Percentiles rank a stretch among this genome's conserved stretches.
Evolutionary conservation across 1,140 invertebrate species (phyloP).

Genomic region (Dryas iulia): DNA sequence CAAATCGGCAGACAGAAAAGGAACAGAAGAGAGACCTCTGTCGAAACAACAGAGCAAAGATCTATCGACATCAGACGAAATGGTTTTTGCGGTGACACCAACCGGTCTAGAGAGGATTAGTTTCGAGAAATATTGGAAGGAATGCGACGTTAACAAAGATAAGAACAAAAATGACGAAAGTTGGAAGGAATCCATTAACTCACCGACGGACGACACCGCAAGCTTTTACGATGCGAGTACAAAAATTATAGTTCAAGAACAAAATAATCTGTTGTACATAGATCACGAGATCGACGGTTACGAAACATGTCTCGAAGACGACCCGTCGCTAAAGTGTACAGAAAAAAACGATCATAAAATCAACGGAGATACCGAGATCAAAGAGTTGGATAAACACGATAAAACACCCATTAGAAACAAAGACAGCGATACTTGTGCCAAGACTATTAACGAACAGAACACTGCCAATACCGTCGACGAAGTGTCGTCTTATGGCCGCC

Average conservation of each 20-base stretch:
- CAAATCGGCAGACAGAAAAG: slow-evolving; percentile 60
- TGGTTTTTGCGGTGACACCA: slow-evolving; percentile 78
- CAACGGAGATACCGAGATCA: slow-evolving; percentile 66
- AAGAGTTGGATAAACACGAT: slow-evolving; percentile 70
- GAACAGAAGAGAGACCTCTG: slow-evolving; percentile 48
- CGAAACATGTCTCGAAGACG: slow-evolving; percentile 77
- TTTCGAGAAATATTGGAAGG: slow-evolving; percentile 77
- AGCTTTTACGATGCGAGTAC: slow-evolving; percentile 58
- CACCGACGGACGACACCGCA: slow-evolving; percentile 48
- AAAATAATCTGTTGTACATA: slow-evolving; percentile 66
- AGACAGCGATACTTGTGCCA: slow-evolving; percentile 66
- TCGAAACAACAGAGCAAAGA: slow-evolving; percentile 77
- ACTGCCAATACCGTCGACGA: slow-evolving; percentile 48
- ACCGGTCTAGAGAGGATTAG: slow-evolving; percentile 77
- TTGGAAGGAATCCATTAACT: slow-evolving; percentile 68
- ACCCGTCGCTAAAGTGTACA: slow-evolving; percentile 60
- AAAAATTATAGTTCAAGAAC: slow-evolving; percentile 65
- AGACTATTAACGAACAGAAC: slow-evolving; percentile 57
- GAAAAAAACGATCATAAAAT: slow-evolving; percentile 70
- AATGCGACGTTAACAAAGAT: slow-evolving; percentile 46
- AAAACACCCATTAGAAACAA: slow-evolving; percentile 61
- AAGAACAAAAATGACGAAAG: slow-evolving; percentile 70
- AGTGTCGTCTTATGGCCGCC: slow-evolving; percentile 51
- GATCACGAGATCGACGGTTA: slow-evolving; percentile 79
- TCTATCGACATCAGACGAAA: slow-evolving; percentile 78